phyloP scores from a whole-genome alignment of 2,797 vertebrate genomes.

The Rhyacichthys aspro region DNA sequence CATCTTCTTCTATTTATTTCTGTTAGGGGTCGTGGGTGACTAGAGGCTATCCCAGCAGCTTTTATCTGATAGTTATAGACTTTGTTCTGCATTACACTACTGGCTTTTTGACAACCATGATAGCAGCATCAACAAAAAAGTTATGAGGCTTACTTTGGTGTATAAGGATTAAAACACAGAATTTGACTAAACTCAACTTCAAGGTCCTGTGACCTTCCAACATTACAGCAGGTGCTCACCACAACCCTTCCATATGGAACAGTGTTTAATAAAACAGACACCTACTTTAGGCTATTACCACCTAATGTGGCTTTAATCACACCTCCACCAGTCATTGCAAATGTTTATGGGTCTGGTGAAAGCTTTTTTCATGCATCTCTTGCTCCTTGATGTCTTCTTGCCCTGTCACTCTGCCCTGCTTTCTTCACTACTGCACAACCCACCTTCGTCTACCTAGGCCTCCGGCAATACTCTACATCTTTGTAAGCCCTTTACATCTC shows the following conservation, averaged over 20 bases:
- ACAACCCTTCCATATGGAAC: slow-evolving; percentile 25
- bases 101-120: no score
- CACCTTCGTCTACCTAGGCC: slow-evolving; percentile 41
- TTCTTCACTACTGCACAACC: slow-evolving; percentile 36
- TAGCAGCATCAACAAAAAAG: no score
- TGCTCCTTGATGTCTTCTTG: slow-evolving; percentile 35
- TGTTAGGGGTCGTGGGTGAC: no score
- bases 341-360: slow-evolving; percentile 31
- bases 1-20: no score
- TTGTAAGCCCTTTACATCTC: slow-evolving; percentile 62
- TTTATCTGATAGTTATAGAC: no score
- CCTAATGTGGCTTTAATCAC: slow-evolving; percentile 65
- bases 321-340: slow-evolving; percentile 42
- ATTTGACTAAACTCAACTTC: slow-evolving; percentile 24
- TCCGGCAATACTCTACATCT: slow-evolving; percentile 54
- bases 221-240: slow-evolving; percentile 26
- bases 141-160: not conserved
- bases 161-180: no score
- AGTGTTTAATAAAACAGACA: slow-evolving; percentile 49
- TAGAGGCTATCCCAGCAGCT: no score
- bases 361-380: slow-evolving; percentile 26
- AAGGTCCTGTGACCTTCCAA: slow-evolving; percentile 26
- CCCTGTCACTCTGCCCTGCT: slow-evolving; percentile 34
- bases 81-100: no score
- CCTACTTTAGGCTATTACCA: slow-evolving; percentile 55